These are phyloP conservation scores for Hirtodrosophila alboralis DNA, from an alignment of 2,888 invertebrate genomes.

Conservation along the genomic window DNA sequence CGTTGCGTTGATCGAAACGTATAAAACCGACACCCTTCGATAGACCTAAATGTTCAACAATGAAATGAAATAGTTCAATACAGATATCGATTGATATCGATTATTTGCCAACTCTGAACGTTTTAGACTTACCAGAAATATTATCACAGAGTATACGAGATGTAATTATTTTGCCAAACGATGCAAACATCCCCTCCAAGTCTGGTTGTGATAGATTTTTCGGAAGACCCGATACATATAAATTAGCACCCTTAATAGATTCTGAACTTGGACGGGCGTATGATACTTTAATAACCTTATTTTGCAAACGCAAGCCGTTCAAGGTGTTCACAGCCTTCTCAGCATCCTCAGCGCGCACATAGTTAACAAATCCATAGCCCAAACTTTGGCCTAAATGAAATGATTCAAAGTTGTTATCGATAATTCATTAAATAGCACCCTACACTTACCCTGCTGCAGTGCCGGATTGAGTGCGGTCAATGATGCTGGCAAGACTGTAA, in stretches of 20 bases:
- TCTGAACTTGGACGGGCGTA: conserved; percentile 98
- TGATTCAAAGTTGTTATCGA: background rate
- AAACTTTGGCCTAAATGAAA: conserved; percentile 93
- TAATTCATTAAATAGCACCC: background rate
- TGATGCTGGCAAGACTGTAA: conserved; percentile 83
- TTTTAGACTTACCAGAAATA: conserved; percentile 83
- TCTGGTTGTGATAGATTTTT: conserved; percentile 98
- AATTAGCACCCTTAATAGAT: conserved; percentile 98
- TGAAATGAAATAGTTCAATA: background rate
- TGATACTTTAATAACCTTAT: conserved; percentile 99
- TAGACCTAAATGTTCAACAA: conserved; percentile 86
- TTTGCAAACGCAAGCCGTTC: conserved; percentile 98
- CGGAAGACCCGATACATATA: conserved; percentile 98
- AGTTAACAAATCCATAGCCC: conserved; percentile 99
- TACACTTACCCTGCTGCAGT: conserved; percentile 81
- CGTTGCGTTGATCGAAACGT: conserved; percentile 95
- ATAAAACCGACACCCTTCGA: conserved; percentile 98
- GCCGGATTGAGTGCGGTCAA: conserved; percentile 84
- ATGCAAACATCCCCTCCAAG: conserved; percentile 96
- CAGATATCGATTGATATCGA: background rate
- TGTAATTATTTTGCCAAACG: conserved; percentile 98
- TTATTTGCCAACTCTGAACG: background rate
- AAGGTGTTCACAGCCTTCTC: conserved; percentile 99
- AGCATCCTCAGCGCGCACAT: conserved; percentile 98
- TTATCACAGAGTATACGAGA: conserved; percentile 98